These are phyloP conservation scores for Dermolepida albohirtum DNA, from an alignment of 2,888 invertebrate species.

Conservation along the genomic window DNA sequence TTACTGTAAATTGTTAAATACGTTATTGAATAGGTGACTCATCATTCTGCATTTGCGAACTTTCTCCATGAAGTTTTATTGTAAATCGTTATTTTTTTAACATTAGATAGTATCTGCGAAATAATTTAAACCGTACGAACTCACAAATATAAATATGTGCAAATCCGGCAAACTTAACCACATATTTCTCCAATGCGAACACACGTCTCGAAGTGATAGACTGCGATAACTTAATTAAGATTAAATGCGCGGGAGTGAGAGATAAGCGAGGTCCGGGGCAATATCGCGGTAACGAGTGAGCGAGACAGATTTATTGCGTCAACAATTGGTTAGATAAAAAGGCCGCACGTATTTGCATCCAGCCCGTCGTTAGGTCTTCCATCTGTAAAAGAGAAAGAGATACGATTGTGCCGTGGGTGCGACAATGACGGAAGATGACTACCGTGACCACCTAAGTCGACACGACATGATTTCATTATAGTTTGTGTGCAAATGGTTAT, in stretches of 20 bases:
- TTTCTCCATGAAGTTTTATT: too few relatives aligned
- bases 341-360: constrained; percentile 20
- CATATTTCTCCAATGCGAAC: neutral
- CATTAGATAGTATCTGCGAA: too few relatives aligned
- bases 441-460: constrained; percentile 49
- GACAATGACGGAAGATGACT: constrained; percentile 30
- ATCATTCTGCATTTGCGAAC: too few relatives aligned
- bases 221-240: constrained; percentile 38
- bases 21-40: too few relatives aligned
- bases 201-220: constrained; percentile 14
- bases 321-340: constrained; percentile 34
- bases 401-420: neutral
- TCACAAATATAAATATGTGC: too few relatives aligned
- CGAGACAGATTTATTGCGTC: constrained; percentile 35
- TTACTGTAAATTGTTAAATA: too few relatives aligned
- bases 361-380: neutral
- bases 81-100: too few relatives aligned
- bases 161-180: too few relatives aligned
- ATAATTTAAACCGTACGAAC: too few relatives aligned
- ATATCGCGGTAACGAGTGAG: constrained; percentile 24
- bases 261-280: constrained; percentile 24
- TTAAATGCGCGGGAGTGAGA: constrained; percentile 34
- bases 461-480: constrained; percentile 52
- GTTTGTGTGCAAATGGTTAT: constrained; percentile 52
- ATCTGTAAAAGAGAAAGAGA: constrained; percentile 3